phyloP scores from a whole-genome alignment of 2,113 vertebrate species.

The Deroptyus accipitrinus region DNA sequence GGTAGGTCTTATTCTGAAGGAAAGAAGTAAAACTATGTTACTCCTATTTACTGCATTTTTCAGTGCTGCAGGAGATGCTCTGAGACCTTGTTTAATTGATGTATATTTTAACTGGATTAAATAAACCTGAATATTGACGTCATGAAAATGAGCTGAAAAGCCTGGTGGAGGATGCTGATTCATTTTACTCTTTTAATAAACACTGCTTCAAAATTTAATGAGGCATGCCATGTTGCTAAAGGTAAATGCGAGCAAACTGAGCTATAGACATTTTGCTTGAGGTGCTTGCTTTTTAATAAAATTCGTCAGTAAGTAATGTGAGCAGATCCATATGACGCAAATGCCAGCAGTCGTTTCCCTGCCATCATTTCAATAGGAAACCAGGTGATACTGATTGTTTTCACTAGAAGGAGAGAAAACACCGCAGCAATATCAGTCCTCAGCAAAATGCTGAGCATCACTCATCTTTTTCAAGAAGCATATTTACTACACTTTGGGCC shows the following conservation, averaged over 20 bases:
- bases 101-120: constrained; percentile 61
- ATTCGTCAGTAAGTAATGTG: background rate
- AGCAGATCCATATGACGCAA: constrained; percentile 23
- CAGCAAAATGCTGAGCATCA: background rate
- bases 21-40: background rate
- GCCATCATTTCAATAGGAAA: background rate
- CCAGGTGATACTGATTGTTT: background rate
- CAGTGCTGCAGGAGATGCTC: background rate
- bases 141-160: constrained; percentile 40
- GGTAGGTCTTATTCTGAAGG: background rate
- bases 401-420: background rate
- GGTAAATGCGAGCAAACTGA: constrained; percentile 28
- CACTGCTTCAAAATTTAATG: constrained; percentile 6
- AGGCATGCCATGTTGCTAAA: background rate
- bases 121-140: constrained; percentile 27
- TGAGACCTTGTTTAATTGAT: background rate
- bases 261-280: background rate
- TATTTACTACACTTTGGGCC: background rate
- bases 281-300: constrained; percentile 11
- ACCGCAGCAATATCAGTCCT: background rate
- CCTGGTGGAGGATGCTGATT: background rate
- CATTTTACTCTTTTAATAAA: background rate
- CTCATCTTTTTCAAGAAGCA: background rate
- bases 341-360: background rate
- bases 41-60: background rate